Evolutionary conservation across 1,140 invertebrate species (phyloP), one percentile per base, ranked within the genome.

Genomic region (Polyergus mexicanus): DNA sequence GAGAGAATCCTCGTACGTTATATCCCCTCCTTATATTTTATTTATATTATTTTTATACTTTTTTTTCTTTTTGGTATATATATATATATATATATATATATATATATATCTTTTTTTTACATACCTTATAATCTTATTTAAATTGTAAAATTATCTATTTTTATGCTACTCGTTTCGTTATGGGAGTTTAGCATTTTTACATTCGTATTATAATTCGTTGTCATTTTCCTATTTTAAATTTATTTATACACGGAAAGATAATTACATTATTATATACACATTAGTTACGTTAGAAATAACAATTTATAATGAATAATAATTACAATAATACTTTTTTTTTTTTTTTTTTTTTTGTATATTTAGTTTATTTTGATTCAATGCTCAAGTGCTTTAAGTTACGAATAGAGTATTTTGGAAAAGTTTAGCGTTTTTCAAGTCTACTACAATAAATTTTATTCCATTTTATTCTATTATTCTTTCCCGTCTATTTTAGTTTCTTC

Each of bases 401-500:
- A 4, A 51, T 5, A 51, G 13, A 22, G 25, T 32, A 25, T 76
- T 62, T 22, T 28, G 22, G 25, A n/a, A 63, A 13, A 11, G 4
- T 13, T 78, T 25, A 6, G 62, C 44, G 1, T 16, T 78, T 38
- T 25, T 7, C 11, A 19, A 65, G 41, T 19, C 19, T 71, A 28
- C 6, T 71, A n/a, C 10, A 60, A 71, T 38, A 69, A 25, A 56
- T 65, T 80, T 19, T 47, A 3, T 71, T 69, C 19, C 16, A 22
- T 77, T 77, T 77, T 47, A 47, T 41, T 65, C 35, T 47, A 77
- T 44, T 22, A 77, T 77, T 41, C 22, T 77, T 25, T 10, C 4
- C 66, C 4, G 22, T 25, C 19, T 66, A 47, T 71, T 22, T 81
- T 28, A 8, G 8, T 81, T 38, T 5, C 35, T 71, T 22, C 25